Evolutionary conservation across 2,113 vertebrate species (phyloP).

Genomic region (Pelusios castaneus): DNA sequence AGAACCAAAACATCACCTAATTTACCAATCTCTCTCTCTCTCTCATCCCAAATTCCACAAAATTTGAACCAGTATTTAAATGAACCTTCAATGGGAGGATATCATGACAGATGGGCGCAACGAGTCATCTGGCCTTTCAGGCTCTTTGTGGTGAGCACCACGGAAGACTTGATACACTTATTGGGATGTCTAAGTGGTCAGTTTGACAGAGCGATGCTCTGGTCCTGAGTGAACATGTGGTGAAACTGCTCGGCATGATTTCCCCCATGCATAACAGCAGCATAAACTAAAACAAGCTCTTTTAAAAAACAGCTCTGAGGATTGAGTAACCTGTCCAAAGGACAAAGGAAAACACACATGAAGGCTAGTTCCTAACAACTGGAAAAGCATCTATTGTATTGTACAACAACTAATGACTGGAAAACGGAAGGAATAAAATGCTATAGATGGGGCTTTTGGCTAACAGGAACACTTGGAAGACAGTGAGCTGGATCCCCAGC

Average conservation of each 20-base stretch:
- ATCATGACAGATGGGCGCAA: not conserved
- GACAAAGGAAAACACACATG: not conserved
- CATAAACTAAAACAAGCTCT: not conserved
- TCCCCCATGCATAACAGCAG: accelerated
- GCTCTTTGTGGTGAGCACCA: not conserved
- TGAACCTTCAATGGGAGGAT: not conserved
- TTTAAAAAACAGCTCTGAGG: not conserved
- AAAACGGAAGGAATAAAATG: not conserved
- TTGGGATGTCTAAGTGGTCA: not conserved
- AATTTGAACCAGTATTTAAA: not conserved
- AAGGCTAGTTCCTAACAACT: not conserved
- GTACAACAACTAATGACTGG: not conserved
- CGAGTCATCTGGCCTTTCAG: not conserved
- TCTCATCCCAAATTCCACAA: not conserved
- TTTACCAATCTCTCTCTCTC: not conserved
- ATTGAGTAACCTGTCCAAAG: not conserved
- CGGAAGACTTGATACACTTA: not conserved
- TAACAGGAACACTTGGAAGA: not conserved
- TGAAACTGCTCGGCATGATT: not conserved
- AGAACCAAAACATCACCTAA: not conserved
- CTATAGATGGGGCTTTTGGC: too few relatives aligned
- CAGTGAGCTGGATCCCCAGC: not conserved
- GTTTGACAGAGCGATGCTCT: not conserved
- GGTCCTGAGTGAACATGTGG: accelerated
- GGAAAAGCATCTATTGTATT: not conserved